Conservation (phyloP, 2,797 vertebrate species). For the Gymnothorax reevesii region DNA sequence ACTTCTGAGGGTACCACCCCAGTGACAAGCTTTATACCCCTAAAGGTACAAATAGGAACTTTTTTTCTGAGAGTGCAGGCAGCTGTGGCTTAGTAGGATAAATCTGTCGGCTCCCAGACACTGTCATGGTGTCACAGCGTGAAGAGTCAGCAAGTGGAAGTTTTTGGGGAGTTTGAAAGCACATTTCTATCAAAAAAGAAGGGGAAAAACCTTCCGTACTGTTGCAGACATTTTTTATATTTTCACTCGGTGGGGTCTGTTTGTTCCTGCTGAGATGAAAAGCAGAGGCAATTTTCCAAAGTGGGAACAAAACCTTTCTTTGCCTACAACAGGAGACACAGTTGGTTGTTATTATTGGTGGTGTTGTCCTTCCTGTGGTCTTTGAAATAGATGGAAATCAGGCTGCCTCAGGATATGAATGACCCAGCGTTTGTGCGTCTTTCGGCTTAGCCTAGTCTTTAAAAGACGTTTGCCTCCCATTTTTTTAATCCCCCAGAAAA, state of each 20-base stretch:
- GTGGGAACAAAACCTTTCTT: background rate
- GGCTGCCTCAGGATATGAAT: slow-evolving; percentile 36
- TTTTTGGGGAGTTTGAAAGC: background rate
- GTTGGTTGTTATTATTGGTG: background rate
- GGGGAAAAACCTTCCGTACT: no score
- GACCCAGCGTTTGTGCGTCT: slow-evolving; percentile 37
- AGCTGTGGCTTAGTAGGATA: slow-evolving; percentile 50
- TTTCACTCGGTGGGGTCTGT: background rate
- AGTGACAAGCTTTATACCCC: no score
- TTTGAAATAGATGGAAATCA: background rate
- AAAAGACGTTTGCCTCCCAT: slow-evolving; percentile 24
- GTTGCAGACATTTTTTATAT: background rate
- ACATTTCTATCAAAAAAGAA: background rate
- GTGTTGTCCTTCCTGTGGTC: background rate
- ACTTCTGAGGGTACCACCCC: no score
- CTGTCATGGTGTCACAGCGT: slow-evolving; percentile 55
- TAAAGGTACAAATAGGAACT: no score
- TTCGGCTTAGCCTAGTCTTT: slow-evolving; percentile 31
- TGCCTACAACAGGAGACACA: background rate
- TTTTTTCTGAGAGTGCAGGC: slow-evolving; percentile 29
- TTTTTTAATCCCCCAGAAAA: slow-evolving; percentile 27
- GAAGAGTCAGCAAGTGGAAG: slow-evolving; percentile 41
- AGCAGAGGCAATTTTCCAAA: slow-evolving; percentile 28
- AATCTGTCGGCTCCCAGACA: slow-evolving; percentile 53
- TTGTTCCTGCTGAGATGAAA: background rate